Evolutionary conservation across 2,113 vertebrate species (phyloP).

Genomic region (Rissa tridactyla): DNA sequence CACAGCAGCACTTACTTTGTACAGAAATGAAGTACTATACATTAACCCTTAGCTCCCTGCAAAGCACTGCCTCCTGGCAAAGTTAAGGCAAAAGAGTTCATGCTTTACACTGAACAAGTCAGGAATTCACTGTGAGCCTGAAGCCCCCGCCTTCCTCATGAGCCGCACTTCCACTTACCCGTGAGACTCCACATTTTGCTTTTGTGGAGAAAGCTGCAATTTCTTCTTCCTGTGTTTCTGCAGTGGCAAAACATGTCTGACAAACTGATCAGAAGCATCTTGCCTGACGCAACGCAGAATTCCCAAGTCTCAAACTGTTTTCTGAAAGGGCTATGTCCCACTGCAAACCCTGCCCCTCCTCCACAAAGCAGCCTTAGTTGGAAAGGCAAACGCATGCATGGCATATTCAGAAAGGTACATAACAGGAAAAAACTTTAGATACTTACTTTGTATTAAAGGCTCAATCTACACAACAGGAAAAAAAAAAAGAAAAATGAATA

Average conservation of each 20-base stretch:
- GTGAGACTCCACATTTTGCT: not conserved
- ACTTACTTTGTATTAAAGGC: not conserved
- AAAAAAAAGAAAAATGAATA: not conserved
- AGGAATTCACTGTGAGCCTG: not conserved
- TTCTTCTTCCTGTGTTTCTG: not conserved
- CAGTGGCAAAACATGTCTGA: not conserved
- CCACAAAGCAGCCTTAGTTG: not conserved
- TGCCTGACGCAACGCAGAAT: not conserved
- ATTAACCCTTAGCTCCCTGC: not conserved
- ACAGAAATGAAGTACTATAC: not conserved
- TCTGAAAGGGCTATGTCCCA: not conserved
- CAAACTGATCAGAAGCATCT: not conserved
- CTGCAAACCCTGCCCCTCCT: not conserved
- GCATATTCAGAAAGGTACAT: not conserved
- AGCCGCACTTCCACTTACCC: not conserved
- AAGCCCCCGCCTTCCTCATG: not conserved
- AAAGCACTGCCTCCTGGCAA: not conserved
- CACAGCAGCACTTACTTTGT: not conserved
- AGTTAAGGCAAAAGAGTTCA: accelerated
- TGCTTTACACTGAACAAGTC: not conserved
- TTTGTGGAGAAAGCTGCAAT: not conserved
- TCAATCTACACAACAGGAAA: accelerated
- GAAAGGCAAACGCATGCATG: not conserved
- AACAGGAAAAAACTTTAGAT: not conserved
- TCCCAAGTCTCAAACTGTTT: not conserved